Percentiles rank a stretch among this genome's conserved stretches.
Conservation (phyloP, 2,113 vertebrate species). For the Todiramphus chloris region DNA sequence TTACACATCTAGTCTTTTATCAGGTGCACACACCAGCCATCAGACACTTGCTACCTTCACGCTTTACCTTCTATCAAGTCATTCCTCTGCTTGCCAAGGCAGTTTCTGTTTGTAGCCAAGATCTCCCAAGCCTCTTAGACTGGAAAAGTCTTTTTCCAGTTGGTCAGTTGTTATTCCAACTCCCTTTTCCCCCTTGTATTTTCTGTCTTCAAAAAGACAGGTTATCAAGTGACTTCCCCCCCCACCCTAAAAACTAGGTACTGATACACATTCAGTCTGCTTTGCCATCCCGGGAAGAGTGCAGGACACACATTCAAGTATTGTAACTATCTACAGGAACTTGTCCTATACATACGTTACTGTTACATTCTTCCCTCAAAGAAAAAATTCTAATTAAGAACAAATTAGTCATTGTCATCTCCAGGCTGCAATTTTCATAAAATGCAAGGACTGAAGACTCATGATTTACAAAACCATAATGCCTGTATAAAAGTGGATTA, state of each 20-base stretch:
- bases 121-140: not conserved
- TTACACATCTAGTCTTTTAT: not conserved
- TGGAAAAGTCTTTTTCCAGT: not conserved
- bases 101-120: not conserved
- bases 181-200: not conserved
- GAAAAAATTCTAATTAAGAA: not conserved
- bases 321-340: fast-evolving
- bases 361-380: not conserved
- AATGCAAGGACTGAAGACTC: not conserved
- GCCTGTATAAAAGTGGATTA: fast-evolving
- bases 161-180: not conserved
- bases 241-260: not conserved
- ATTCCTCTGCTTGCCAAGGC: not conserved
- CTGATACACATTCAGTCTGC: not conserved
- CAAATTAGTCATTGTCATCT: not conserved
- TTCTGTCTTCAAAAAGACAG: not conserved
- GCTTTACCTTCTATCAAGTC: not conserved
- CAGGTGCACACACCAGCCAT: not conserved
- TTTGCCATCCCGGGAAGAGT: not conserved
- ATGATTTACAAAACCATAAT: not conserved
- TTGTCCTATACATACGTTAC: not conserved
- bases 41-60: not conserved
- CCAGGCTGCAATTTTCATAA: not conserved
- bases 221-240: not conserved
- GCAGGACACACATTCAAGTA: not conserved